Percentiles rank a stretch among this genome's conserved stretches.
phyloP scores from a whole-genome alignment of 2,888 invertebrate species.

The Chalcosyrphus nemorum region DNA sequence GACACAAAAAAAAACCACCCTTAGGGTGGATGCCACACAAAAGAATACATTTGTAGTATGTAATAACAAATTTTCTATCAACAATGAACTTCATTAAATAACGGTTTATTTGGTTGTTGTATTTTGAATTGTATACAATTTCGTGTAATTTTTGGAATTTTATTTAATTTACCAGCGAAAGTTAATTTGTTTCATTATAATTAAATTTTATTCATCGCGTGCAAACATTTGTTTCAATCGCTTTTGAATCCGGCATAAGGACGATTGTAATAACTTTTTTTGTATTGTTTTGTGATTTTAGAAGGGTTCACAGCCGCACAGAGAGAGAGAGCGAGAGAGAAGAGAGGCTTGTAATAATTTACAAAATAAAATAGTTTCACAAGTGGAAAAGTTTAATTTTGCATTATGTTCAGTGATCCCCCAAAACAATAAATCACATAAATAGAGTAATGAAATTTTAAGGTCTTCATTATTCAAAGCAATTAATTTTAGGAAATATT shows the following conservation, averaged over 20 bases:
- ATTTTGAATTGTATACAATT: not conserved
- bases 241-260: not conserved
- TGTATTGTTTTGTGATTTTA: not conserved
- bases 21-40: not conserved
- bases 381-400: not conserved
- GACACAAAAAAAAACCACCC: not conserved
- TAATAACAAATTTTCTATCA: not conserved
- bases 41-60: not conserved
- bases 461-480: no score
- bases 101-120: not conserved
- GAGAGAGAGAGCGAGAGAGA: no score
- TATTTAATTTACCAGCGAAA: constrained; percentile 4
- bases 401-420: not conserved
- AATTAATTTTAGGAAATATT: no score
- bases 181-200: constrained; percentile 21
- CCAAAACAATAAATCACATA: no score
- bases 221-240: not conserved
- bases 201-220: not conserved
- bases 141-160: not conserved
- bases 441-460: no score
- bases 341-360: not conserved
- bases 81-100: not conserved
- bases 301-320: not conserved
- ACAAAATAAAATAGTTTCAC: not conserved
- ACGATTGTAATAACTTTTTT: not conserved